Conservation (phyloP, 2,113 vertebrate genomes). For the Dascyllus trimaculatus region DNA sequence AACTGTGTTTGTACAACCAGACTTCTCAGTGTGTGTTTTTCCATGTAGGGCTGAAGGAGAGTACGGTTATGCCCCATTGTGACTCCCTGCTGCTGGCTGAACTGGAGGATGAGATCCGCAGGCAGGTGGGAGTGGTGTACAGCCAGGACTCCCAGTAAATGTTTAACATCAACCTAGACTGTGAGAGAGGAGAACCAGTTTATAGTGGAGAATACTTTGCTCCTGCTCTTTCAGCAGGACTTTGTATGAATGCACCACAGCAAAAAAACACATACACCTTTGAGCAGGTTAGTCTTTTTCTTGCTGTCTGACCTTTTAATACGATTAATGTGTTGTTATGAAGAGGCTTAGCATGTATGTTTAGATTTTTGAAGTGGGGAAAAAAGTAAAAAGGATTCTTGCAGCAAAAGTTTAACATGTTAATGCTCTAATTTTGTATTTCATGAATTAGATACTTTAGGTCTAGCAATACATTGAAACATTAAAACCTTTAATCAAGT, state of each 20-base stretch:
- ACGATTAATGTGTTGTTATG: neutral
- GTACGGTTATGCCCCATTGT: conserved; percentile 83
- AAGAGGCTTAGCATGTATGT: neutral
- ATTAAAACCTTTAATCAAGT: neutral
- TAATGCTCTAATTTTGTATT: neutral
- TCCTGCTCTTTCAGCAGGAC: neutral
- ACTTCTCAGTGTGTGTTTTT: neutral
- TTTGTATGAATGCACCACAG: neutral
- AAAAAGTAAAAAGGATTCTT: too few species aligned
- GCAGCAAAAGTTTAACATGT: neutral
- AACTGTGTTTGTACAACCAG: neutral
- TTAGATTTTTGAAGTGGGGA: too few species aligned
- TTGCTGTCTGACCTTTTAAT: too few species aligned
- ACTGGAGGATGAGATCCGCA: conserved; percentile 86
- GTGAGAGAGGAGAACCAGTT: neutral
- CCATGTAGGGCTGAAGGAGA: conserved; percentile 88
- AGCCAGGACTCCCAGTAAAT: conserved; percentile 81
- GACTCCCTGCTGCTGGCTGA: conserved; percentile 87
- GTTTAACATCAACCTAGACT: neutral
- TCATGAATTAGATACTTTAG: neutral
- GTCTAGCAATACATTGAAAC: neutral
- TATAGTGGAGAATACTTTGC: neutral
- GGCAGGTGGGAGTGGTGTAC: conserved; percentile 85
- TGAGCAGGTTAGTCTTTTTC: neutral
- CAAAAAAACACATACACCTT: neutral